Conservation (phyloP, 2,797 vertebrate species). For the Smutsia gigantea region DNA sequence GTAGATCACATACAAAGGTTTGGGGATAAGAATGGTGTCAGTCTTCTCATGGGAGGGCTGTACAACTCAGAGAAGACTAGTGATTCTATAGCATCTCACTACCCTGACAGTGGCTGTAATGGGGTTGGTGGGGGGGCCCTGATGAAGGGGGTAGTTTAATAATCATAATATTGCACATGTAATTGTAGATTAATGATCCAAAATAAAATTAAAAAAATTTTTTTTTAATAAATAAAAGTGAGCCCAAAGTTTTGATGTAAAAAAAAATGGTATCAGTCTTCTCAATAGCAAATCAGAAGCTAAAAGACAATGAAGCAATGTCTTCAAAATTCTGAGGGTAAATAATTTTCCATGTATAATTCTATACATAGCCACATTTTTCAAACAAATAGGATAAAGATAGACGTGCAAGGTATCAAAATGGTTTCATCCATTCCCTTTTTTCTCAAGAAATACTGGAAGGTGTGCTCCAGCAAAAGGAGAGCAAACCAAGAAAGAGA, state of each 20-base stretch:
- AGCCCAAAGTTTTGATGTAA: too few species aligned
- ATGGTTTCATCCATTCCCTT: background rate
- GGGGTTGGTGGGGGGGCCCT: too few species aligned
- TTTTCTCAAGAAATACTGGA: slow-evolving; percentile 20
- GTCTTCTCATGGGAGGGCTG: too few species aligned
- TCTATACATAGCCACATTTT: background rate
- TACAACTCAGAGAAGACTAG: too few species aligned
- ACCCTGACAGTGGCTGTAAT: too few species aligned
- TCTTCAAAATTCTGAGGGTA: slow-evolving; percentile 8
- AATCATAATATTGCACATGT: too few species aligned
- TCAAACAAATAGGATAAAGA: background rate
- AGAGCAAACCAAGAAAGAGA: background rate
- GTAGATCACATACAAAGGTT: background rate
- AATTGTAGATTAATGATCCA: too few species aligned
- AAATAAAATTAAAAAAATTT: too few species aligned
- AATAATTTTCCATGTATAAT: background rate
- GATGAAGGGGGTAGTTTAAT: too few species aligned
- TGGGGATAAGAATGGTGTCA: background rate
- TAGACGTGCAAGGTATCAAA: background rate
- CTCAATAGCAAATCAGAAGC: background rate
- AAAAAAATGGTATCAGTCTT: background rate
- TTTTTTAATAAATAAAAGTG: too few species aligned
- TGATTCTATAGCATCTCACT: too few species aligned
- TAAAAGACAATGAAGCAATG: background rate
- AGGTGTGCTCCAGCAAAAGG: background rate